These are phyloP conservation scores for Periophthalmus modestus DNA, from an alignment of 2,113 vertebrate species.

Conservation along the genomic window DNA sequence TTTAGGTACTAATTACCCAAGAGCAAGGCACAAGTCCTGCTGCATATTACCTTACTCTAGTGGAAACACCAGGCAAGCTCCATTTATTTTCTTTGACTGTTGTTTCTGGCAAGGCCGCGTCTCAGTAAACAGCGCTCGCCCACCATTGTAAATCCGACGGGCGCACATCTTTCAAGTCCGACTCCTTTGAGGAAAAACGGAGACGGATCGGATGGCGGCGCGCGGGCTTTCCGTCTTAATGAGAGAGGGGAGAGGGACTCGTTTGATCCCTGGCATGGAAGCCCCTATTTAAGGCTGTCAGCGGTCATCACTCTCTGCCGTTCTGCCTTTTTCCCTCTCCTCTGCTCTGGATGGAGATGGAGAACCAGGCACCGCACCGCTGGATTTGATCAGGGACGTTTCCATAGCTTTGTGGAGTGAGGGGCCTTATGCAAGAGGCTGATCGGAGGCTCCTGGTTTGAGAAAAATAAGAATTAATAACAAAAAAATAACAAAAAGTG, in stretches of 20 bases:
- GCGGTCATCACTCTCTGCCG: slow-evolving; percentile 71
- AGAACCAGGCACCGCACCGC: slow-evolving; percentile 44
- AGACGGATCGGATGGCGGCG: slow-evolving; percentile 77
- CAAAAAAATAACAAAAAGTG: too few relatives aligned
- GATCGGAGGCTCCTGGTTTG: neutral
- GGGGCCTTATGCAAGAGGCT: neutral
- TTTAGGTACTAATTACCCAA: slow-evolving; percentile 82
- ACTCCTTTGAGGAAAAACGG: slow-evolving; percentile 78
- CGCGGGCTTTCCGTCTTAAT: slow-evolving; percentile 78
- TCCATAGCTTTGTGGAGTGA: neutral
- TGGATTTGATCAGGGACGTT: slow-evolving; percentile 1
- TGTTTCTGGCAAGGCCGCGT: slow-evolving; percentile 77
- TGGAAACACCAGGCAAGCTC: slow-evolving; percentile 81
- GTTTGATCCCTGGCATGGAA: slow-evolving; percentile 80
- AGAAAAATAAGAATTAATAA: neutral
- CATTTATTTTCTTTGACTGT: slow-evolving; percentile 83
- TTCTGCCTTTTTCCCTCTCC: slow-evolving; percentile 23
- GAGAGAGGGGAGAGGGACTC: slow-evolving; percentile 79
- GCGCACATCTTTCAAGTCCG: slow-evolving; percentile 79
- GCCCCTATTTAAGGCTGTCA: slow-evolving; percentile 81
- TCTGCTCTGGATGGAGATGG: slow-evolving; percentile 53
- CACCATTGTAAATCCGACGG: slow-evolving; percentile 81
- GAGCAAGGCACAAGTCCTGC: slow-evolving; percentile 76
- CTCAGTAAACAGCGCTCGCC: slow-evolving; percentile 79
- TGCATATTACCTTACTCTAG: slow-evolving; percentile 79